Conservation (phyloP, 2,888 invertebrate species). For the Therioaphis trifolii region DNA sequence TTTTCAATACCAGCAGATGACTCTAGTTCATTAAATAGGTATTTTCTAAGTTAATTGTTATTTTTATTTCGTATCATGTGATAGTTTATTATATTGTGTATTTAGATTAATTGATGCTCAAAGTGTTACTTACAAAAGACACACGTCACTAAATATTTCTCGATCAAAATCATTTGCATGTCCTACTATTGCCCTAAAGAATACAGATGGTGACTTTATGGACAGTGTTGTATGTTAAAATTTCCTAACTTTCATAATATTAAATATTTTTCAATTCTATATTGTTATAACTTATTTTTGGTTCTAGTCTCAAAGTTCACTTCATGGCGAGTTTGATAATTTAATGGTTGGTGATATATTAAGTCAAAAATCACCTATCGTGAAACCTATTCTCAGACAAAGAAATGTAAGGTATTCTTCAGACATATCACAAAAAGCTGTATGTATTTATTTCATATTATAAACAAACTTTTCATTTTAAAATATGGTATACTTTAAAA, state of each 20-base stretch:
- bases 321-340: conserved; percentile 47
- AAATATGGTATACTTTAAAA: not conserved
- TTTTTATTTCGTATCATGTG: not conserved
- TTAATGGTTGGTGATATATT: conserved; percentile 48
- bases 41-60: not conserved
- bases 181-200: not conserved
- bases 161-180: not conserved
- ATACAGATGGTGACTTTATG: conserved; percentile 27
- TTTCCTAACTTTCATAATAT: conserved; percentile 28
- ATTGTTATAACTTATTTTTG: not conserved
- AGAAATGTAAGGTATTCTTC: conserved; percentile 20
- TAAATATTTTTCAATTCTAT: not conserved
- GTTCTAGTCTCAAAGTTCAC: conserved; percentile 50
- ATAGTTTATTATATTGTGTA: conserved; percentile 26
- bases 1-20: conserved; percentile 67
- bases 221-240: conserved; percentile 36
- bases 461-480: not conserved
- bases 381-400: conserved; percentile 37
- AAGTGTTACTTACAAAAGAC: conserved; percentile 39
- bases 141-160: not conserved
- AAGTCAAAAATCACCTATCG: conserved; percentile 31
- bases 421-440: conserved; percentile 44
- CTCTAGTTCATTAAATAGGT: conserved; percentile 64
- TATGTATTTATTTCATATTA: not conserved
- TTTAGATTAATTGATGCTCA: conserved; percentile 45